phyloP scores from a whole-genome alignment of 2,113 vertebrate genomes.

The Malaclemys terrapin region DNA sequence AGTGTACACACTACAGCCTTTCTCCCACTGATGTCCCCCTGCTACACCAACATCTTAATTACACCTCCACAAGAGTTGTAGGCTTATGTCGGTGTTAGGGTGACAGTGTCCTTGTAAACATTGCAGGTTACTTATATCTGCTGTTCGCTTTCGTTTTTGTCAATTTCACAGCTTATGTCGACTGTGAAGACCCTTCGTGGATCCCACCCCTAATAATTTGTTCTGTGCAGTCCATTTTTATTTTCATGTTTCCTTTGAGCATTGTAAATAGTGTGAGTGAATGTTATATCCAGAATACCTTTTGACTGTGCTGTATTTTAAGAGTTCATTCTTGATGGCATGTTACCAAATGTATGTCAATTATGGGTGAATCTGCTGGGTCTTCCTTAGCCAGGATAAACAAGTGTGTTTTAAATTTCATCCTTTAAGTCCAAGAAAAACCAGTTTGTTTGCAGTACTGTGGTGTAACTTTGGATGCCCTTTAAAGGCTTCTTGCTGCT shows the following conservation, averaged over 20 bases:
- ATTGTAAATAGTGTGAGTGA: background rate
- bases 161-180: too few species aligned
- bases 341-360: background rate
- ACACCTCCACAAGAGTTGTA: too few species aligned
- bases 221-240: rapidly evolving
- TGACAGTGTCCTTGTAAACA: too few species aligned
- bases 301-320: background rate
- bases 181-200: background rate
- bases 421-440: background rate
- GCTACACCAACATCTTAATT: too few species aligned
- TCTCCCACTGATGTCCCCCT: too few species aligned
- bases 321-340: background rate
- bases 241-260: background rate
- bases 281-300: background rate
- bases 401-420: background rate
- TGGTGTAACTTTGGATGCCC: background rate
- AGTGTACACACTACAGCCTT: too few species aligned
- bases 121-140: too few species aligned
- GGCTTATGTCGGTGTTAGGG: too few species aligned
- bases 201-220: background rate
- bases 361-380: background rate
- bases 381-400: background rate
- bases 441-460: background rate
- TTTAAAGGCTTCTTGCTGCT: background rate
- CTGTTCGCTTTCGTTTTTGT: too few species aligned